Evolutionary conservation across 2,797 vertebrate genomes (phyloP).

Genomic region (Melanogrammus aeglefinus): DNA sequence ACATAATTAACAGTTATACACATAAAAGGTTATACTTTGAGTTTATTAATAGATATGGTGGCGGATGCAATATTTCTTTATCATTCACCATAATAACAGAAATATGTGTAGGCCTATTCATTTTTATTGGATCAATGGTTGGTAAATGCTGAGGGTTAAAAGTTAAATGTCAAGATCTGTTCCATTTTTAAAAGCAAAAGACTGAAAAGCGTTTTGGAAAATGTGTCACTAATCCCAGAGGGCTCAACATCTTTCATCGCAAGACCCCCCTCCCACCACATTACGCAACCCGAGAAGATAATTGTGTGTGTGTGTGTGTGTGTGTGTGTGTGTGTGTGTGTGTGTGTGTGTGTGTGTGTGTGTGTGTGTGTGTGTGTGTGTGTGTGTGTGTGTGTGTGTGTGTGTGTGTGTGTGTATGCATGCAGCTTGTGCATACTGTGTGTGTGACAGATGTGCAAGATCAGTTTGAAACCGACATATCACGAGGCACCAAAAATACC

Average conservation of each 20-base stretch:
- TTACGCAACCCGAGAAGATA: conserved; percentile 5
- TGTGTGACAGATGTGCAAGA: not conserved
- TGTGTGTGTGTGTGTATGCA: not conserved
- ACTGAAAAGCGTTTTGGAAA: not conserved
- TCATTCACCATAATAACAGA: conserved; percentile 2
- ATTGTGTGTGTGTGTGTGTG: conserved; percentile 5
- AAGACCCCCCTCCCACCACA: conserved; percentile 17
- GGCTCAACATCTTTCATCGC: conserved; percentile 20
- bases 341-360: conserved; percentile 3
- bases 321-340: not conserved
- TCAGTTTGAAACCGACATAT: not conserved
- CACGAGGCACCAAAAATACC: not conserved
- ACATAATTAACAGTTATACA: not conserved
- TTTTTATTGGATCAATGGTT: not conserved
- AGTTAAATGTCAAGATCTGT: not conserved
- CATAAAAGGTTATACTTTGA: not conserved
- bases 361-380: conserved; percentile 7
- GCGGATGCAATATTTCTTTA: not conserved
- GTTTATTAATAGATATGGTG: too few relatives aligned
- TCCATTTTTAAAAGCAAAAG: not conserved
- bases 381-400: not conserved
- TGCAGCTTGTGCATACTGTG: not conserved
- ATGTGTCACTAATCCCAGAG: not conserved
- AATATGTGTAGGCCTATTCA: not conserved
- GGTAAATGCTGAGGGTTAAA: not conserved